Percentiles rank a stretch among this genome's conserved stretches.
Conservation (phyloP, 2,797 vertebrate genomes). For the Clamator glandarius region DNA sequence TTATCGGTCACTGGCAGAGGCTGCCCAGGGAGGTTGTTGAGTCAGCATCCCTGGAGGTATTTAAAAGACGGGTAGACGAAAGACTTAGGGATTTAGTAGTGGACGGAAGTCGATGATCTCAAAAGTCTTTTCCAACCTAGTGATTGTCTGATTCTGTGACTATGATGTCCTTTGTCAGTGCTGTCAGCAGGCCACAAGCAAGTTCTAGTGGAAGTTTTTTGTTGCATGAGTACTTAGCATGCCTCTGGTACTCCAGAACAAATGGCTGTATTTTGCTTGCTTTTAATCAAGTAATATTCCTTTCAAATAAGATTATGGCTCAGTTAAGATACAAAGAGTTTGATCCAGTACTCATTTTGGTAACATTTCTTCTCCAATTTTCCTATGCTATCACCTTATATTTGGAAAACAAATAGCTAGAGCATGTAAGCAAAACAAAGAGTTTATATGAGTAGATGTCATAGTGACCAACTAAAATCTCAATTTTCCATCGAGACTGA, state of each 20-base stretch:
- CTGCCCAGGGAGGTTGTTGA: too few relatives aligned
- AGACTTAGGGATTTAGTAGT: too few relatives aligned
- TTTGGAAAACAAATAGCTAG: background rate
- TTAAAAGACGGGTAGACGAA: too few relatives aligned
- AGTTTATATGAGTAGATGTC: background rate
- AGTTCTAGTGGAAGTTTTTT: background rate
- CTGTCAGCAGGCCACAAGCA: background rate
- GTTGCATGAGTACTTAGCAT: fast-evolving
- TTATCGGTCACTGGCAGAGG: too few relatives aligned
- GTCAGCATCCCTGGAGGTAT: too few relatives aligned
- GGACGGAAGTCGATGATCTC: too few relatives aligned
- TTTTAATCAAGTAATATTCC: background rate
- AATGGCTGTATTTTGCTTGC: background rate
- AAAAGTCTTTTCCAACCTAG: too few relatives aligned
- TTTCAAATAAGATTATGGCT: background rate
- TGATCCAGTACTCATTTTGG: background rate
- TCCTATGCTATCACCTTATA: background rate
- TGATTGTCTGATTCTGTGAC: too few relatives aligned
- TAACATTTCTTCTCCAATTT: background rate
- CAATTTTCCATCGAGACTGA: constrained; percentile 33
- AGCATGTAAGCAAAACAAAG: background rate
- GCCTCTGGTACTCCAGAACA: background rate
- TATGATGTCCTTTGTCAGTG: background rate
- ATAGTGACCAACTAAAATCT: background rate
- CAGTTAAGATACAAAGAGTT: background rate